Conservation (phyloP, 92 coral and sea anemone genomes). For the Anthopleura xanthogrammica region DNA sequence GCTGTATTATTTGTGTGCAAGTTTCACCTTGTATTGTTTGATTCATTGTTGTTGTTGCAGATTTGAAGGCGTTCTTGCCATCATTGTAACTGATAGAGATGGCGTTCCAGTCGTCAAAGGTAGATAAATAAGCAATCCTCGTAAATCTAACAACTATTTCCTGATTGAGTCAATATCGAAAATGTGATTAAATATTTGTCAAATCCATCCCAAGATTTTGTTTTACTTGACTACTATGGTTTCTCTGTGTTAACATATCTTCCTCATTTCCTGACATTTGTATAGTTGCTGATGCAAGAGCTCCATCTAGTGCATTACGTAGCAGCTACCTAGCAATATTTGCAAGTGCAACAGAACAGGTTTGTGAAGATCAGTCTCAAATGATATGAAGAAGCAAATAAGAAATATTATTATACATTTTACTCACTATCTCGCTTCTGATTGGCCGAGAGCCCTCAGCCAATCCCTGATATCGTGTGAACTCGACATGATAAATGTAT, state of each 20-base stretch:
- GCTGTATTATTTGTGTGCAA: background rate
- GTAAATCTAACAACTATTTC: background rate
- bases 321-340: constrained; percentile 92
- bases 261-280: background rate
- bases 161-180: no score
- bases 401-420: no score
- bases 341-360: constrained; percentile 98
- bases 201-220: no score
- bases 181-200: no score
- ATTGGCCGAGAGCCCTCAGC: no score
- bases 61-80: constrained; percentile 85
- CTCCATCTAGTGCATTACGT: constrained; percentile 78
- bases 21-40: background rate
- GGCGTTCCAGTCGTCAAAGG: constrained; percentile 98
- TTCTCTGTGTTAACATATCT: background rate
- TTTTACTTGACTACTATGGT: background rate
- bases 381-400: no score
- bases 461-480: no score
- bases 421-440: no score
- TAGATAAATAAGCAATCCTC: background rate
- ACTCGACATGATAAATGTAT: no score
- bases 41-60: constrained; percentile 45
- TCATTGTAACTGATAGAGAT: constrained; percentile 94
- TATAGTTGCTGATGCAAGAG: constrained; percentile 76
- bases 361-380: constrained; percentile 17